Evolutionary conservation across 2,113 vertebrate genomes (phyloP).

Genomic region (Ondatra zibethicus): DNA sequence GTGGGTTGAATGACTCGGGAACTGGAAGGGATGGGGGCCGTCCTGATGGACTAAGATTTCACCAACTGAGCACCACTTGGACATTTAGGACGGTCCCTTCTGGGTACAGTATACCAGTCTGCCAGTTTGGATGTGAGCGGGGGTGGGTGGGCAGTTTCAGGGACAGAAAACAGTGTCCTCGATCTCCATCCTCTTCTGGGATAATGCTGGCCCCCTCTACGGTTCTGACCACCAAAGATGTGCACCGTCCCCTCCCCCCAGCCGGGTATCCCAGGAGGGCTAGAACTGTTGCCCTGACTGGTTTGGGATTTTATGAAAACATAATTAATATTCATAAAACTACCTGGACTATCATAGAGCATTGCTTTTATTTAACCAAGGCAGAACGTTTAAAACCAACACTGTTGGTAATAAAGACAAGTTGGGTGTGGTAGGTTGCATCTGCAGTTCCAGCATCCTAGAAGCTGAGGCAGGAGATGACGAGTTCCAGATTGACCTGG

Average conservation of each 20-base stretch:
- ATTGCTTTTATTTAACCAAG: not conserved
- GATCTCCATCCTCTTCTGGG: not conserved
- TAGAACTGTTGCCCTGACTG: not conserved
- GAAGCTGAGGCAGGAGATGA: not conserved
- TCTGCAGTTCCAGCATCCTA: not conserved
- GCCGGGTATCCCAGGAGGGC: not conserved
- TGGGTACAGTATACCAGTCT: not conserved
- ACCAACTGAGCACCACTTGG: not conserved
- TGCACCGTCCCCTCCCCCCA: too few species aligned
- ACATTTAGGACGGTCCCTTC: not conserved
- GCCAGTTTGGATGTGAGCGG: too few species aligned
- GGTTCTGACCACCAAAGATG: not conserved
- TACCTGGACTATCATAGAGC: not conserved
- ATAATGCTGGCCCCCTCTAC: not conserved
- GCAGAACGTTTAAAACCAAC: too few species aligned
- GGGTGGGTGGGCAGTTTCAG: not conserved
- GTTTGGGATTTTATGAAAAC: not conserved
- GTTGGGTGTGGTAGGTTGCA: not conserved
- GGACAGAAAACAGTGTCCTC: too few species aligned
- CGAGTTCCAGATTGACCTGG: not conserved
- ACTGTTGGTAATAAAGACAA: not conserved
- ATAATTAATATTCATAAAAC: not conserved
- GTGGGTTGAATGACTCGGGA: not conserved
- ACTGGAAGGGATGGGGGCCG: too few species aligned
- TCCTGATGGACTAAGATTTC: not conserved